Percentiles rank a stretch among this genome's conserved stretches.
Conservation (phyloP, 1,140 invertebrate species). For the Pemphigus obesinymphae region DNA sequence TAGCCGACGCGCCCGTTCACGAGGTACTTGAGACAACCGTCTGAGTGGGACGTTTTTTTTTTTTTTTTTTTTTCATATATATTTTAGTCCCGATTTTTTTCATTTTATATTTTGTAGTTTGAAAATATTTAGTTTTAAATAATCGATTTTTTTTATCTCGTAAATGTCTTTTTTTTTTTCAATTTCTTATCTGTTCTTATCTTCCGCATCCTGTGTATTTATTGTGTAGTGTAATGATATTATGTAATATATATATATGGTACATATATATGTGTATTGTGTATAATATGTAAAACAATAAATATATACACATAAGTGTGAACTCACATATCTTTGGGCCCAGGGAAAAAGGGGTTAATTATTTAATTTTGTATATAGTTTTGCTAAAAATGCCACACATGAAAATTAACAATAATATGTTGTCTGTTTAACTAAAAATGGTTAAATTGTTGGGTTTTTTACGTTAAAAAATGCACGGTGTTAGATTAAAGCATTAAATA, state of each 20-base stretch:
- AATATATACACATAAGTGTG: background rate
- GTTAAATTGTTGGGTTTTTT: no score
- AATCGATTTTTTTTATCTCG: background rate
- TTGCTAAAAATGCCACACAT: no score
- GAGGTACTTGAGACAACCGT: constrained; percentile 63
- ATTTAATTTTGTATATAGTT: no score
- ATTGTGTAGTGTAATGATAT: constrained; percentile 28
- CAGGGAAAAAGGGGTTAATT: no score
- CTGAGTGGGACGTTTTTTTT: constrained; percentile 48
- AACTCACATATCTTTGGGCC: no score
- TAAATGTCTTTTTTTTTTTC: constrained; percentile 29
- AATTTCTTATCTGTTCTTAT: background rate
- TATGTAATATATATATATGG: background rate
- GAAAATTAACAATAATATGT: no score
- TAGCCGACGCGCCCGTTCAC: constrained; percentile 47
- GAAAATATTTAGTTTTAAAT: background rate
- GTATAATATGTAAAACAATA: no score
- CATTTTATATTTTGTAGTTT: background rate
- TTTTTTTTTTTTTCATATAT: constrained; percentile 5
- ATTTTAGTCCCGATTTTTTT: background rate
- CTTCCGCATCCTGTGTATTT: constrained; percentile 35
- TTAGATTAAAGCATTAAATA: no score
- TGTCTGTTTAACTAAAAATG: no score
- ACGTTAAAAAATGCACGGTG: no score
- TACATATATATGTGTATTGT: no score